Evolutionary conservation across 2,113 vertebrate species (phyloP), one percentile per base, ranked within the genome.

Genomic region (Glaucidium brasilianum): DNA sequence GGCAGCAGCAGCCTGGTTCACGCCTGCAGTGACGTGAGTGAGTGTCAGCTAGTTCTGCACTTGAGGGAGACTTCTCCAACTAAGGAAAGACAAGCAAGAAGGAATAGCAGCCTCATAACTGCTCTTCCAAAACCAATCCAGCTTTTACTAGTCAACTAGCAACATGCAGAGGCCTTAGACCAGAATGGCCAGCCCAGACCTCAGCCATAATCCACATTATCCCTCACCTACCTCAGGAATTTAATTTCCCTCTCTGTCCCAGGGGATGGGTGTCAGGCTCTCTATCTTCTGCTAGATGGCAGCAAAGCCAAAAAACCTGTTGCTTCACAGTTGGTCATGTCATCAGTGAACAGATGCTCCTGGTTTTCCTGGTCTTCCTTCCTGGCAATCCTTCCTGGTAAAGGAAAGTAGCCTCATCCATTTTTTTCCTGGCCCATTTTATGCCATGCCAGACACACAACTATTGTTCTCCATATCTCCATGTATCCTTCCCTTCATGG

Each of bases 231-330:
- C 29, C 32, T 56, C 34, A 63, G 27, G n/a, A 35, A 58, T 15
- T n/a, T 15, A 21, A 50, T 15, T 18, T 2, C 6, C 23, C 67
- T 88, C 62, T 52, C 41, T 34, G 30, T 59, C 34, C 52, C 53
- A 12, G 19, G 0, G 2, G 11, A 14, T 25, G 69, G 10, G 10
- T 95, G 96, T 88, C 66, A 82, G 77, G n/a, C 52, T 72, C 25
- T 45, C 74, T 64, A 7, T 39, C 41, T 85, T 89, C 93, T 96
- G 90, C 94, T 91, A 95, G 93, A 76, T 95, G 95, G 93, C 94
- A 96, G 96, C 96, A 97, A 91, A 97, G 74, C 22, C 87, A 91
- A 85, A 88, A 96, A 60, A 45, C 87, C 66, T 81, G 22, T 34
- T 5, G 4, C 52, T 89, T 84, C 53, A 22, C 5, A 1, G 20